phyloP scores from a whole-genome alignment of 1,140 invertebrate genomes.

The Trissolcus basalis region DNA sequence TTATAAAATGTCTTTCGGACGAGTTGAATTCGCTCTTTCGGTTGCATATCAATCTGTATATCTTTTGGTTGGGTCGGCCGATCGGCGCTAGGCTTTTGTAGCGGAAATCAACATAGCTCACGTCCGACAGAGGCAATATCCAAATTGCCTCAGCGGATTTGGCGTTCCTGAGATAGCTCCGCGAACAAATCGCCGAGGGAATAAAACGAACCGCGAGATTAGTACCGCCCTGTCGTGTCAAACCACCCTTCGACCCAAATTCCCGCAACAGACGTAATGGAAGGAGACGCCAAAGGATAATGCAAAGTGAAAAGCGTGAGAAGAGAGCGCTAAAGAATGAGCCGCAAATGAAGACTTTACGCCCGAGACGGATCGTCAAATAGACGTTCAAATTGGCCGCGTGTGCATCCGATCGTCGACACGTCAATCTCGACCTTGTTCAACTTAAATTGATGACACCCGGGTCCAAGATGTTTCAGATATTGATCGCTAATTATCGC shows the following conservation, averaged over 20 bases:
- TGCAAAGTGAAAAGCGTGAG: constrained; percentile 49
- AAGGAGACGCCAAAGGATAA: constrained; percentile 43
- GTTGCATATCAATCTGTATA: constrained; percentile 51
- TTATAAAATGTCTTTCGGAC: constrained; percentile 43
- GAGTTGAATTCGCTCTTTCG: constrained; percentile 41
- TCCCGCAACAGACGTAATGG: constrained; percentile 38
- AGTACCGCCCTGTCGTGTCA: constrained; percentile 54
- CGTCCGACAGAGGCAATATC: constrained; percentile 66
- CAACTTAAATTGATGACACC: neutral
- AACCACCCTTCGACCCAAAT: constrained; percentile 55
- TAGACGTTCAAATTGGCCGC: constrained; percentile 25
- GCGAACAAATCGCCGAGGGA: constrained; percentile 64
- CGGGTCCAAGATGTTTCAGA: neutral
- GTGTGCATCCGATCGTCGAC: constrained; percentile 1
- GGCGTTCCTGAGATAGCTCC: constrained; percentile 60
- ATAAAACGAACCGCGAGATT: constrained; percentile 67
- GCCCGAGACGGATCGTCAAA: constrained; percentile 8
- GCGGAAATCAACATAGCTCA: constrained; percentile 56
- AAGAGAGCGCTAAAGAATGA: constrained; percentile 22
- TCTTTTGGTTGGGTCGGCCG: constrained; percentile 23
- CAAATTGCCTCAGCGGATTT: constrained; percentile 68
- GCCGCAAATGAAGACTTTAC: constrained; percentile 35
- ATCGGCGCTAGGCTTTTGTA: constrained; percentile 42
- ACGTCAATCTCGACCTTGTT: constrained; percentile 13
- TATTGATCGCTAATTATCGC: neutral